These are phyloP conservation scores for Octodon degus DNA, from an alignment of 2,113 vertebrate species.

Conservation along the genomic window DNA sequence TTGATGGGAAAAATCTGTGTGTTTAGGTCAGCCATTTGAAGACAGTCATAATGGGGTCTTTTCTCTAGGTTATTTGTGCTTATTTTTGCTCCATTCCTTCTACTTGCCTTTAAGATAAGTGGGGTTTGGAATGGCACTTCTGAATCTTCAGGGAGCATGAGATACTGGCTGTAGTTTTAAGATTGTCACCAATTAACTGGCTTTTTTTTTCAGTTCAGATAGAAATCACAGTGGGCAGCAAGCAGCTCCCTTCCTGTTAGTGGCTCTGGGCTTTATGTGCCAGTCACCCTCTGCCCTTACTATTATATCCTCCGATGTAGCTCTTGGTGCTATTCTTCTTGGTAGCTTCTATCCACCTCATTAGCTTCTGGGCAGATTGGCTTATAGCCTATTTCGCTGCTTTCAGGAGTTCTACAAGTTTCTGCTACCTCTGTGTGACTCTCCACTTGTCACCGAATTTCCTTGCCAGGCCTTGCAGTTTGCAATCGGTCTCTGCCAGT, in stretches of 20 bases:
- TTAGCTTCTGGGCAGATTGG: background rate
- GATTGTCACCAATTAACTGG: background rate
- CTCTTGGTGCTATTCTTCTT: background rate
- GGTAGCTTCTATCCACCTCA: background rate
- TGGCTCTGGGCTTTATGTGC: background rate
- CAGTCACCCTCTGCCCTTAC: background rate
- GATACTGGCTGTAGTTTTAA: background rate
- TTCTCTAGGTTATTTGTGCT: slow-evolving; percentile 8
- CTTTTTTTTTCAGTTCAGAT: background rate
- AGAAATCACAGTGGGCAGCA: background rate
- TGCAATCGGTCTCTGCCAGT: background rate
- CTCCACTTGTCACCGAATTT: background rate
- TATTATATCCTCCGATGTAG: background rate
- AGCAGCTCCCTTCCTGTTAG: background rate
- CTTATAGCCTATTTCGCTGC: background rate
- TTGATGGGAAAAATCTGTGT: background rate
- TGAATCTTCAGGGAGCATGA: background rate
- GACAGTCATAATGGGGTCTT: background rate
- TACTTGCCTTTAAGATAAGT: background rate
- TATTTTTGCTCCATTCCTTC: background rate
- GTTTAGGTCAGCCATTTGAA: background rate
- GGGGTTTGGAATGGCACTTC: background rate
- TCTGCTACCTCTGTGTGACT: background rate
- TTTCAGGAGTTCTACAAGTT: background rate
- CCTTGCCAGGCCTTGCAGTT: background rate